Conservation (phyloP, 1,140 invertebrate species). For the Ganaspis sp. region DNA sequence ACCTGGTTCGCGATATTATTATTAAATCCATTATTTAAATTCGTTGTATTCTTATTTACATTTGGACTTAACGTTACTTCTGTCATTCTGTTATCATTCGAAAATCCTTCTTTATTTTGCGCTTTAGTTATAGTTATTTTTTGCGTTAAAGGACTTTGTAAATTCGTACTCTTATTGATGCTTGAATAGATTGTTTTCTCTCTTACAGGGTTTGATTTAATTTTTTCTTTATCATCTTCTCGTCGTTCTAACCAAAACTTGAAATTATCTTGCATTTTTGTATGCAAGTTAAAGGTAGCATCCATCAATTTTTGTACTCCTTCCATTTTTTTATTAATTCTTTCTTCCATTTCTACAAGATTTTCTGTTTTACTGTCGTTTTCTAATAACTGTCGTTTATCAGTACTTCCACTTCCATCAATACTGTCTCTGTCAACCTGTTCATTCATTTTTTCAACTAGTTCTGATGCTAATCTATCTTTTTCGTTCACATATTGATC, state of each 20-base stretch:
- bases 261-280: background rate
- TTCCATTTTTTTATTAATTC: background rate
- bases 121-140: background rate
- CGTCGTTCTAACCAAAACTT: background rate
- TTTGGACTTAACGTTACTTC: background rate
- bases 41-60: too few relatives aligned
- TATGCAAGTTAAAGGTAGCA: background rate
- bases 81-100: background rate
- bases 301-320: background rate
- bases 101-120: background rate
- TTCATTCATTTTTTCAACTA: background rate
- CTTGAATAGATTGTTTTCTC: background rate
- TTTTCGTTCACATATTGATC: background rate
- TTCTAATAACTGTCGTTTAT: background rate
- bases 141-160: background rate
- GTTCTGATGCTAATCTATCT: background rate
- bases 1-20: constrained; percentile 35
- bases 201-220: background rate
- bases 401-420: background rate
- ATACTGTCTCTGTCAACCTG: background rate
- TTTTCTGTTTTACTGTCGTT: background rate
- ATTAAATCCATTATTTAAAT: background rate
- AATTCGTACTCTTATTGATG: background rate
- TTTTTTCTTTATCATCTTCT: background rate
- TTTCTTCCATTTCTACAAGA: background rate